Evolutionary conservation across 2,113 vertebrate species (phyloP).

Genomic region (Amazona vittata): DNA sequence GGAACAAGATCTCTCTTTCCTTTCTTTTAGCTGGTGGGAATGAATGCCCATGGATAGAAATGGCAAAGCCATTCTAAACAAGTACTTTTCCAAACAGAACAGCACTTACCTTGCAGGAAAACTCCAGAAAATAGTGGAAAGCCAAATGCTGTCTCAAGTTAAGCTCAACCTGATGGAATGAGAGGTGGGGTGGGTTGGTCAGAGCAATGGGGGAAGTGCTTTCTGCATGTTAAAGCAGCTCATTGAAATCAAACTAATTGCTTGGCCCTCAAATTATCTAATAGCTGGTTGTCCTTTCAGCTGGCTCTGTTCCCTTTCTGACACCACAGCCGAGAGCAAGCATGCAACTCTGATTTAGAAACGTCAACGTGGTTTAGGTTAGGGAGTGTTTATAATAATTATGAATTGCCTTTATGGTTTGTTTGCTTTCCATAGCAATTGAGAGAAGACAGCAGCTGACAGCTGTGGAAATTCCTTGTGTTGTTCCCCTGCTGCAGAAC

Average conservation of each 20-base stretch:
- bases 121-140: not conserved
- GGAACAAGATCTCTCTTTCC: not conserved
- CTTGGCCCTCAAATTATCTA: not conserved
- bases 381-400: slow-evolving; percentile 63
- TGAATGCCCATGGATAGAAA: not conserved
- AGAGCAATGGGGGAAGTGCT: not conserved
- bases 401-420: slow-evolving; percentile 57
- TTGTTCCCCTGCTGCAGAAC: not conserved
- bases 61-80: not conserved
- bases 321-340: slow-evolving; percentile 31
- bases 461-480: slow-evolving; percentile 41
- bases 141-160: not conserved
- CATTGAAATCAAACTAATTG: not conserved
- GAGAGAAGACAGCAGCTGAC: slow-evolving; percentile 51
- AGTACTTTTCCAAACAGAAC: not conserved
- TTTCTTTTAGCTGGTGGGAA: not conserved
- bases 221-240: not conserved
- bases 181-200: not conserved
- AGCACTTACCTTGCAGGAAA: not conserved
- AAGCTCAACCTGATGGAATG: not conserved
- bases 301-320: slow-evolving; percentile 8
- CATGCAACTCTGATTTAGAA: slow-evolving; percentile 18
- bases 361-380: slow-evolving; percentile 59
- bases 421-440: slow-evolving; percentile 64
- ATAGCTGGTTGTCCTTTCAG: not conserved